Evolutionary conservation across 2,888 invertebrate genomes (phyloP).

Genomic region (Pycnomerus fuliginosus): DNA sequence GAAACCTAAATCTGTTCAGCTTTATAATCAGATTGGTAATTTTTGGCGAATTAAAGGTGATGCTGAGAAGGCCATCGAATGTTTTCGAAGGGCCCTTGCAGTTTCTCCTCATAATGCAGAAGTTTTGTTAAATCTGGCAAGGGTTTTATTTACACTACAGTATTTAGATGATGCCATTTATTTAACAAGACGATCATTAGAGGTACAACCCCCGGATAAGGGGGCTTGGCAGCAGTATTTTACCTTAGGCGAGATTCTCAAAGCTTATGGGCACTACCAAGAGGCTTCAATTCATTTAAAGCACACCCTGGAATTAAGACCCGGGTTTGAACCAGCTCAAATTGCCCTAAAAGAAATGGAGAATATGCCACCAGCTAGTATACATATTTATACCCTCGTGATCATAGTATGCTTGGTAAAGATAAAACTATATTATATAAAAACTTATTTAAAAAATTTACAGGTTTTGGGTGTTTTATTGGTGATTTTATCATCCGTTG

Average conservation of each 20-base stretch:
- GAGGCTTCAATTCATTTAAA: conserved; percentile 82
- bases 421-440: conserved; percentile 1
- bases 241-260: conserved; percentile 87
- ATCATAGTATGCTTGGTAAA: conserved; percentile 84
- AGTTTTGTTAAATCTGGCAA: conserved; percentile 78
- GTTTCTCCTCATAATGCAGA: conserved; percentile 87
- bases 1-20: conserved; percentile 80
- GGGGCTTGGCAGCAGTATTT: conserved; percentile 91
- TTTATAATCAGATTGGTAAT: conserved; percentile 89
- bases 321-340: conserved; percentile 81
- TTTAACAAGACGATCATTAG: conserved; percentile 79
- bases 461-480: conserved; percentile 80
- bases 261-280: conserved; percentile 86
- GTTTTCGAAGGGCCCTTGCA: conserved; percentile 81
- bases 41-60: conserved; percentile 90
- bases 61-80: conserved; percentile 83
- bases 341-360: conserved; percentile 81
- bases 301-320: conserved; percentile 80
- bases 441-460: conserved; percentile 26
- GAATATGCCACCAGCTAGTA: conserved; percentile 73
- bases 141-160: conserved; percentile 81
- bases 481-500: conserved; percentile 77
- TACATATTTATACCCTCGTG: conserved; percentile 82
- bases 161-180: conserved; percentile 89
- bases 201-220: conserved; percentile 80